Base-by-base conservation (phyloP, 1,140 invertebrate species). In the Diuraphis noxia region DNA sequence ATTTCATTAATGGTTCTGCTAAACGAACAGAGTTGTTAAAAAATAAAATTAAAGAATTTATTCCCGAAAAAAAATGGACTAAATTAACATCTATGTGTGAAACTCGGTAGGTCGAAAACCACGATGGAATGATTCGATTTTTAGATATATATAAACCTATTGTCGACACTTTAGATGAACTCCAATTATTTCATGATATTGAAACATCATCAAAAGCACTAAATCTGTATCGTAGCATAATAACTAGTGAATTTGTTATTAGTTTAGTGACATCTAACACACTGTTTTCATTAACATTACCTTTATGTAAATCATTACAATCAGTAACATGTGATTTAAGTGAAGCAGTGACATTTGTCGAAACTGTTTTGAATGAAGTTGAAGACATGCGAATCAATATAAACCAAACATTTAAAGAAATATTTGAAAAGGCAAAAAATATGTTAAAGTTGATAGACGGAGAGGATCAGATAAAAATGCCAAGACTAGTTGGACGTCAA, bases 331-430 rank as follows among this genome's bases (percentile, higher is more conserved):
- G 36, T 38, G 79, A 81, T 81, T 81, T 81, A 41, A 40, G 23
- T 81, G 79, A 81, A 81, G 79, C 36, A 81, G 79, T 81, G 38
- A 23, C 34, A 81, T 25, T 21, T 40, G 36, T 81, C 23, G 79
- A 81, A 81, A 81, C 63, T 72, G 30, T 72, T 72, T 72, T 72
- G 30, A 72, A n/a, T 72, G 63, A 3, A 72, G 63, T 72, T 21
- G 38, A 81, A 81, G 79, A 81, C 23, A 40, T 81, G 79, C 79
- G 79, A 81, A 81, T 30, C 63, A 72, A 72, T 72, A 72, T 56
- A 23, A n/a, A n/a, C n/a, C n/a, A n/a, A n/a, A n/a, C n/a, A n/a
- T n/a, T n/a, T n/a, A n/a, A n/a, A n/a, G n/a, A n/a, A n/a, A n/a
- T n/a, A n/a, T n/a, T n/a, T n/a, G n/a, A n/a, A n/a, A n/a, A n/a